Evolutionary conservation across 2,797 vertebrate species (phyloP), one percentile per base, ranked within the genome.

Genomic region (Chaunax sp.): DNA sequence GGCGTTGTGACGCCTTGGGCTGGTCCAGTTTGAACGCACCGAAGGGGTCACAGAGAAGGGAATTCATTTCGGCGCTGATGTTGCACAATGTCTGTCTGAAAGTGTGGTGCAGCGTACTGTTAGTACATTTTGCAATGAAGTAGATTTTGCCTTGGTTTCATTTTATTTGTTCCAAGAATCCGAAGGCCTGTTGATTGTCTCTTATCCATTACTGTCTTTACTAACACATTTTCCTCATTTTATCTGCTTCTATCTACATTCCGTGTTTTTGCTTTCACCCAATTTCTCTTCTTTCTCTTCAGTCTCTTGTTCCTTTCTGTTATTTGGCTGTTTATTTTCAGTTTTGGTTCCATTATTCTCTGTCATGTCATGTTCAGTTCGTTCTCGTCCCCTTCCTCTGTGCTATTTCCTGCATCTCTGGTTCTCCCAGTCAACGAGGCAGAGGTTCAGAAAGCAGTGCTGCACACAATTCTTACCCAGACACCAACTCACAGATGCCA

Each of bases 401-500:
- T 73, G 72, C 41, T 58, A 60, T 77, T 73, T 77, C 28, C 57
- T 74, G 28, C 35, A 44, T 80, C 47, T 74, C 26, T 25, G 1
- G 14, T 53, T 82, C 45, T 40, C 30, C 69, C 49, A 58, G 64
- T 75, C 56, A 41, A 45, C 20, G 15, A 44, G 54, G 61, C 54
- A 43, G 14, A 64, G 54, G 61, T 67, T 79, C 53, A 47, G 44
- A 55, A 66, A 61, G 65, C 58, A 41, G 8, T 28, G 53, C 52
- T 38, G 19, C 35, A 63, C 25, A 49, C 73, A 78, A 18, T 56
- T 73, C 46, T 50, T 55, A 30, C 61, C 26, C 49, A 19, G 49
- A 73, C 77, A 72, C 64, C 55, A 44, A 69, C 69, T 64, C 78
- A n/a, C 66, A 43, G 63, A 60, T 68, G 52, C 51, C 52, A 54